These are phyloP conservation scores for Protophormia terraenovae DNA, from an alignment of 2,888 invertebrate genomes.

Conservation along the genomic window DNA sequence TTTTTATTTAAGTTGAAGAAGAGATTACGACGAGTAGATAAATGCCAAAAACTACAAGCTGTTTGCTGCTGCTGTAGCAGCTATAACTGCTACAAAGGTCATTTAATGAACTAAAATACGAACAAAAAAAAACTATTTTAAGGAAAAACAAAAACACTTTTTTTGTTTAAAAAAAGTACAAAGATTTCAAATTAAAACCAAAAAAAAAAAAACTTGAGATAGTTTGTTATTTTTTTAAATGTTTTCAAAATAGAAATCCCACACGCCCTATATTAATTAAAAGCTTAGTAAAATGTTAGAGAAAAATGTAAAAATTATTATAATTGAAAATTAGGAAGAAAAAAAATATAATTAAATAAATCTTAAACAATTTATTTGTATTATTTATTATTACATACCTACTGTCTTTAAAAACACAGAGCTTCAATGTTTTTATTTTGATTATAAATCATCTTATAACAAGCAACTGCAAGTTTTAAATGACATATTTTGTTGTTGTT, in stretches of 20 bases:
- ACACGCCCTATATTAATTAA: conserved; percentile 39
- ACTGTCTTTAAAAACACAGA: neutral
- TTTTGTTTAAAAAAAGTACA: conserved; percentile 27
- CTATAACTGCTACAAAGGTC: conserved; percentile 61
- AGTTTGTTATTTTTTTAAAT: conserved; percentile 21
- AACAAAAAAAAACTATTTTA: conserved; percentile 3
- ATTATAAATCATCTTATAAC: conserved; percentile 21
- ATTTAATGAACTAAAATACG: conserved; percentile 64
- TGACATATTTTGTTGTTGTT: neutral
- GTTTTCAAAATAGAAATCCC: conserved; percentile 33
- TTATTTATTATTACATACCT: neutral
- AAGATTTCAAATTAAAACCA: conserved; percentile 16
- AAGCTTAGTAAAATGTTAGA: conserved; percentile 16
- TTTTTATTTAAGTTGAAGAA: conserved; percentile 40
- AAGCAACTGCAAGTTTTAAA: neutral
- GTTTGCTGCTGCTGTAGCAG: conserved; percentile 64
- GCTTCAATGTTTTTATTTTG: neutral
- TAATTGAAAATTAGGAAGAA: conserved; percentile 22
- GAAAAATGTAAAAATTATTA: conserved; percentile 37
- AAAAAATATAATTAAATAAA: neutral
- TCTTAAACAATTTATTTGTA: neutral
- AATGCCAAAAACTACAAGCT: conserved; percentile 77
- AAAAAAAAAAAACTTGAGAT: neutral
- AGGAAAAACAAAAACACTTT: conserved; percentile 13
- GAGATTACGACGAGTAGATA: conserved; percentile 78